Evolutionary conservation across 1,140 invertebrate genomes (phyloP), one percentile per base, ranked within the genome.

Genomic region (Lucilia sericata): DNA sequence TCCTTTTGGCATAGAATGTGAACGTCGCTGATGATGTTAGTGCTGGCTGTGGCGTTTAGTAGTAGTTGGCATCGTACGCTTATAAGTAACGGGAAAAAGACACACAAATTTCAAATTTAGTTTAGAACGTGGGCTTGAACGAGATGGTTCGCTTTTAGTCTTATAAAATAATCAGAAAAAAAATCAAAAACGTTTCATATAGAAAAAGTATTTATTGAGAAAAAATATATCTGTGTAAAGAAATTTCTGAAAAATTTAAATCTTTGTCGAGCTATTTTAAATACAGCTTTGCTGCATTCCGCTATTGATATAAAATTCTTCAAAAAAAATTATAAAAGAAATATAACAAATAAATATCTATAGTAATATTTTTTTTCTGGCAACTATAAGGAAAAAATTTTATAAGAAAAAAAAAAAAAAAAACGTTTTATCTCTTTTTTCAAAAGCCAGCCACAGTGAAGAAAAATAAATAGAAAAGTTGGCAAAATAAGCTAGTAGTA

Each of bases 71-170:
- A 74, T 65, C 82, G 82, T 60, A 80, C 19, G 76, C 9, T 49
- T 21, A 47, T 47, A 51, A 60, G 30, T 82, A 51, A 82, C 65
- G 82, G 55, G 19, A 34, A 51, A 82, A 36, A 55, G 17, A 70
- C 82, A 47, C 25, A 47, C 34, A 36, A 36, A 82, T 84, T 82
- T 30, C 21, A 80, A 82, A 21, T 85, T 85, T 75, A 85, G 84
- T 85, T 85, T 81, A 85, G 84, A 83, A 85, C 82, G 84, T 85
- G 74, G 84, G 82, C 82, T 85, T 83, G 84, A 83, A 85, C 82
- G 84, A 85, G 82, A 81, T 81, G 82, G 84, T 85, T 84, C 70
- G 81, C 83, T 84, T 74, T 78, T 84, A 81, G 78, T 84, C 83
- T 78, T 65, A 84, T 30, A 76, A 60, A 60, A 42, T 42, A 42